phyloP scores from a whole-genome alignment of 2,797 vertebrate genomes.

The Sardinella longiceps region DNA sequence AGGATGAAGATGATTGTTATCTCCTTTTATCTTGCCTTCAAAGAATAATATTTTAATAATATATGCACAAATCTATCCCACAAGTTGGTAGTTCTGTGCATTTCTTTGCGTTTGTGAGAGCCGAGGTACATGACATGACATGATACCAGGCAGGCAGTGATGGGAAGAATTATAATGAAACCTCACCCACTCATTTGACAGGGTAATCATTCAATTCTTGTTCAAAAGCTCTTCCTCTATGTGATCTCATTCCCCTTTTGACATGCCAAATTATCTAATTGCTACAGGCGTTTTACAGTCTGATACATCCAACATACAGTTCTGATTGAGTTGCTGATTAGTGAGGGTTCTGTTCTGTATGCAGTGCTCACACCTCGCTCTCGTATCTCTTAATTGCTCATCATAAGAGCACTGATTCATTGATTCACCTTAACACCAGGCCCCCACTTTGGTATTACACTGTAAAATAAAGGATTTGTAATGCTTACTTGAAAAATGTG shows the following conservation, averaged over 20 bases:
- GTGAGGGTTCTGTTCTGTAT: not conserved
- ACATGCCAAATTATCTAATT: not conserved
- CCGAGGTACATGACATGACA: not conserved
- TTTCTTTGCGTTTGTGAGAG: not conserved
- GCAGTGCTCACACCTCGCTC: not conserved
- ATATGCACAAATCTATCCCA: not conserved
- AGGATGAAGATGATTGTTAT: not conserved
- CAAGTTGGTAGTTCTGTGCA: not conserved
- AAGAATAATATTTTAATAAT: not conserved
- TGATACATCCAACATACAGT: not conserved
- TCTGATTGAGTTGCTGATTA: not conserved
- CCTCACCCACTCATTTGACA: not conserved
- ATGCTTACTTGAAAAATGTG: no score
- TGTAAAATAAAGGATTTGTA: no score
- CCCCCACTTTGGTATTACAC: not conserved
- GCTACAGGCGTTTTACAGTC: not conserved
- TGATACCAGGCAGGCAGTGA: not conserved
- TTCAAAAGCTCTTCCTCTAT: not conserved
- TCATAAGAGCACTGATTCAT: not conserved
- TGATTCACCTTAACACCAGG: not conserved
- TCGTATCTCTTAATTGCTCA: not conserved
- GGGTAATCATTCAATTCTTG: not conserved
- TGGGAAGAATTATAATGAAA: not conserved
- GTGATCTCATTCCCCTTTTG: not conserved
- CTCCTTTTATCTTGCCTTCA: not conserved